Evolutionary conservation across 2,113 vertebrate species (phyloP).

Genomic region (Numenius arquata): DNA sequence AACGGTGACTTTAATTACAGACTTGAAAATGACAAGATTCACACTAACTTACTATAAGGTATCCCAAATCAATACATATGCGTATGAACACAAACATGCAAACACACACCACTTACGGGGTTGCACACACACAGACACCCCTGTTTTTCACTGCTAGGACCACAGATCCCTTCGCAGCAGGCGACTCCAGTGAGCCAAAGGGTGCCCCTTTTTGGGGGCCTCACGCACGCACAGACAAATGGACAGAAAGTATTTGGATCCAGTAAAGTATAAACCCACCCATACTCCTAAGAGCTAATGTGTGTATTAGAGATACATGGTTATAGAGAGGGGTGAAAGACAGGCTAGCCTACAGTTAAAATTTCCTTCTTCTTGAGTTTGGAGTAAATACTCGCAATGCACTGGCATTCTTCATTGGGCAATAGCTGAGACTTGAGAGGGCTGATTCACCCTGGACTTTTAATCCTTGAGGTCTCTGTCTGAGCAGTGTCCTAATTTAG

Average conservation of each 20-base stretch:
- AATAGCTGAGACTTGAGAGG: not conserved
- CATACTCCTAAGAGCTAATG: no score
- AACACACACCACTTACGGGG: not conserved
- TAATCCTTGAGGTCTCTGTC: not conserved
- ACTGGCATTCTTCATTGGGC: not conserved
- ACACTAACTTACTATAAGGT: not conserved
- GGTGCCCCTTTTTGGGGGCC: no score
- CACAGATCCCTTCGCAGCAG: no score
- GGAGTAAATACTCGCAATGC: not conserved
- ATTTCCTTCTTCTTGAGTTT: not conserved
- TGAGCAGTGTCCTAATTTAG: not conserved
- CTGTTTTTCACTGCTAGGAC: no score
- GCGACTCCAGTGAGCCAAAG: no score
- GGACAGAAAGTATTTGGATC: no score
- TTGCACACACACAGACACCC: not conserved
- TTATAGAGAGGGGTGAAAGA: no score
- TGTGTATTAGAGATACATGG: no score
- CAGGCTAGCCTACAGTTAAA: not conserved
- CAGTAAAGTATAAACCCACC: no score
- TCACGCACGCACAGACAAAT: no score
- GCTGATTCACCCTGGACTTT: not conserved
- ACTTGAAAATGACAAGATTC: not conserved
- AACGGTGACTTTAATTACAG: not conserved
- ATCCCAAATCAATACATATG: not conserved
- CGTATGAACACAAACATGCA: not conserved